phyloP scores from a whole-genome alignment of 37 sponge, comb jelly and placozoan species.

The Bolinopsis microptera region DNA sequence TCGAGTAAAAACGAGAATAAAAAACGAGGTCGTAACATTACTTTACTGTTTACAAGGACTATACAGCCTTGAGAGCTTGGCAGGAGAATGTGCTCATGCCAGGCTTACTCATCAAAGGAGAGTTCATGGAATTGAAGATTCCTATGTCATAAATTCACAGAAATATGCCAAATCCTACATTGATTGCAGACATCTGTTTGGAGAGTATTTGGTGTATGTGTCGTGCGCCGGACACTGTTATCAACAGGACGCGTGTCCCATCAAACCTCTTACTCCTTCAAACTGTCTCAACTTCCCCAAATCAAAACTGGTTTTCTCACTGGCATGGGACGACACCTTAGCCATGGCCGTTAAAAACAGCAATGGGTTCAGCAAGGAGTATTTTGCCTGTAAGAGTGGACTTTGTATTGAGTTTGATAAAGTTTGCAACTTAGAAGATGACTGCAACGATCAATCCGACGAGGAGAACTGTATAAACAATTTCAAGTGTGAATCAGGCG shows the following conservation, averaged over 20 bases:
- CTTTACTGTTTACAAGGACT: constrained; percentile 13
- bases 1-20: background rate
- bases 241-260: no score
- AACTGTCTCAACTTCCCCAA: no score
- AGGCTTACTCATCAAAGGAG: background rate
- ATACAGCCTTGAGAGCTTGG: background rate
- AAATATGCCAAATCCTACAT: background rate
- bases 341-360: no score
- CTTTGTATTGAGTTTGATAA: background rate
- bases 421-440: background rate
- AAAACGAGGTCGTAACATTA: no score
- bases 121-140: background rate
- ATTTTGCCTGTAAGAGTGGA: background rate
- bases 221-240: no score
- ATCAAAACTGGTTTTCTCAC: no score
- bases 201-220: constrained; percentile 2
- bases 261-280: no score
- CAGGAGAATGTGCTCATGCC: background rate
- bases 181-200: background rate
- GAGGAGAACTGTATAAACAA: background rate
- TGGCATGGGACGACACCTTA: no score
- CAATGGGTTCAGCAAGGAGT: no score
- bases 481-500: background rate
- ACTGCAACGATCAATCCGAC: background rate
- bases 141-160: background rate